Base-by-base conservation (phyloP, 1,140 invertebrate species). In the Portunus trituberculatus region DNA sequence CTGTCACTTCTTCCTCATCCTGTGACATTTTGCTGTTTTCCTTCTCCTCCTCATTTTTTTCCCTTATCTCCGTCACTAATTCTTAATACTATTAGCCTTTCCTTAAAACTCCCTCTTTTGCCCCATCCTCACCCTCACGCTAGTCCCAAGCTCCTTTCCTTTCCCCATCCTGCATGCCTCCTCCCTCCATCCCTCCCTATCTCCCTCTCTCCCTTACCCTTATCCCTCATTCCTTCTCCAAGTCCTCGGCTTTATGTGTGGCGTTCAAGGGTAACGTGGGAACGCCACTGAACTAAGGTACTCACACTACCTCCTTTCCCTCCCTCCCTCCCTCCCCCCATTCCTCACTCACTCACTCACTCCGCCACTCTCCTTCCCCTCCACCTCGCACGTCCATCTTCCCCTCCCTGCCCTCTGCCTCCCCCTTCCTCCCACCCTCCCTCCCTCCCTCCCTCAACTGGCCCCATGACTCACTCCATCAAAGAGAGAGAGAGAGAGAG, bases 201-300 rank as follows among this genome's bases (percentile, higher is more conserved):
- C 31, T 25, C 12, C 28, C 45, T 29, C 45, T 29, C 25, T 88
- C n/a, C 45, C 31, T 39, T 28, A 45, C 86, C 45, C 86, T 88
- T 29, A 45, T 46, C 45, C 86, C 86, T 88, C 31, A 20, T 25
- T 32, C 45, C 86, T 32, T 46, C 31, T 20, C 86, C 31, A 31
- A 76, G n/a, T 76, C 67, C n/a, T 76, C 67, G n/a, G 52, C 52
- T n/a, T 76, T n/a, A 76, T 76, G 67, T n/a, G 52, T 59, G 52
- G 52, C 10, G 52, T 20, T 59, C 12, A 59, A 59, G 52, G 52
- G 12, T 59, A 20, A 14, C 52, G 52, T 59, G 52, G 52, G 52
- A 59, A 59, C 52, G 52, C 52, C 52, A 59, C 12, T 59, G 12
- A 59, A 59, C 52, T 0, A 59, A 59, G 52, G 52, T 59, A 59